These are phyloP conservation scores for Caenorhabditis tropicalis DNA, from an alignment of 1,140 invertebrate species.

Conservation along the genomic window DNA sequence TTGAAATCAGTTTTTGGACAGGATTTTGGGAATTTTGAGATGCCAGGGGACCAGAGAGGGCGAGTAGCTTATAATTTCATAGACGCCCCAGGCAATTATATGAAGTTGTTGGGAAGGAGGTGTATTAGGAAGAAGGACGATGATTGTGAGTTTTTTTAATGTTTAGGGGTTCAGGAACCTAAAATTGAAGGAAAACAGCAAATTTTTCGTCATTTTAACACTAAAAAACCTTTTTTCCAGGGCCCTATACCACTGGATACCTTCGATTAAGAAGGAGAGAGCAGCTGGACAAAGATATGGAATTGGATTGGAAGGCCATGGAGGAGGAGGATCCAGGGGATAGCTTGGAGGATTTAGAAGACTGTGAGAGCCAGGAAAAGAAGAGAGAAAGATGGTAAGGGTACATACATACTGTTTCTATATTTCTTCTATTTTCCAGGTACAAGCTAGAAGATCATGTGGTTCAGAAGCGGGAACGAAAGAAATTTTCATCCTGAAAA, in stretches of 20 bases:
- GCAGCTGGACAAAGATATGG: no score
- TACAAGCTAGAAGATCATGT: no score
- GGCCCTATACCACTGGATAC: not conserved
- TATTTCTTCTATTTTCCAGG: no score
- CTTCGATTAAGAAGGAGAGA: not conserved
- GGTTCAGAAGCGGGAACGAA: no score
- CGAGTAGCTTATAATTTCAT: not conserved
- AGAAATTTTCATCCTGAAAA: no score
- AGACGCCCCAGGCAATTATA: not conserved
- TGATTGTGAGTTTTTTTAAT: not conserved
- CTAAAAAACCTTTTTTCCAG: not conserved
- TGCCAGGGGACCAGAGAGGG: not conserved
- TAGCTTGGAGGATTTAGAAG: no score
- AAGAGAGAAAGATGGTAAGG: no score
- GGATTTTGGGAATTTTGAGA: conserved; percentile 8
- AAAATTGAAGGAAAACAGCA: not conserved
- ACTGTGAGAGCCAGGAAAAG: no score
- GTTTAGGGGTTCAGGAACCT: not conserved
- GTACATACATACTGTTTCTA: no score
- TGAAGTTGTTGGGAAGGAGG: not conserved
- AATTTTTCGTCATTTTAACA: not conserved
- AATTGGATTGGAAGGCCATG: no score
- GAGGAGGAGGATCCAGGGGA: no score
- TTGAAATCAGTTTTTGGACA: conserved; percentile 10
- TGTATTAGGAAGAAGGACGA: not conserved